These are phyloP conservation scores for Lichenostomus cassidix DNA, from an alignment of 2,113 vertebrate species.

Conservation along the genomic window DNA sequence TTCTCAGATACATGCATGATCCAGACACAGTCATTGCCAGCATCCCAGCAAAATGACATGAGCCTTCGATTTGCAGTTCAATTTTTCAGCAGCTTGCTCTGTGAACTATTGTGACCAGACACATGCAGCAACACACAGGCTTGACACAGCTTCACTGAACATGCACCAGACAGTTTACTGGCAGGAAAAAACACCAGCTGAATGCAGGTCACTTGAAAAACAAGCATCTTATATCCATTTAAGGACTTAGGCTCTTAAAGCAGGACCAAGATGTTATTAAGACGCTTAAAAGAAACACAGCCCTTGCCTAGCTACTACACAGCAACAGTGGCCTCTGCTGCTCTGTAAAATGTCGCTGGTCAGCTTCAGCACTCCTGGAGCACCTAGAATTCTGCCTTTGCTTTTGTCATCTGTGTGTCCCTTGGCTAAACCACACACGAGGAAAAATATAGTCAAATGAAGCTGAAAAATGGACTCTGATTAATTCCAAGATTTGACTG, in stretches of 20 bases:
- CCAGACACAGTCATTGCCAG: not conserved
- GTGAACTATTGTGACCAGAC: not conserved
- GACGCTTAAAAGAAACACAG: not conserved
- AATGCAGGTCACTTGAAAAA: not conserved
- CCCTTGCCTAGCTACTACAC: not conserved
- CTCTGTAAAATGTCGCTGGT: not conserved
- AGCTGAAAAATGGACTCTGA: not conserved
- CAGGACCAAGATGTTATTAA: not conserved
- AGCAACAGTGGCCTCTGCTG: not conserved
- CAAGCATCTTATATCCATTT: not conserved
- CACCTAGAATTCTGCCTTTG: not conserved
- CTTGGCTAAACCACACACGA: not conserved
- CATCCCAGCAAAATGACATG: not conserved
- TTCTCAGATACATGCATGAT: accelerated
- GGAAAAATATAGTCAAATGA: not conserved
- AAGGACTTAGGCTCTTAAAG: not conserved
- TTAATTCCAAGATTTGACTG: not conserved
- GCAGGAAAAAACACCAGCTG: not conserved
- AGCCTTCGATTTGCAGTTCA: not conserved
- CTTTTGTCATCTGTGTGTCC: not conserved
- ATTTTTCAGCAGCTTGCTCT: not conserved
- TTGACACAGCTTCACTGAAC: not conserved
- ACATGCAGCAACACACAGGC: not conserved
- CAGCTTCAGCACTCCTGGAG: not conserved
- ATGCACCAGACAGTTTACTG: not conserved